Conservation (phyloP, 2,797 vertebrate genomes). For the Acanthornis magna region DNA sequence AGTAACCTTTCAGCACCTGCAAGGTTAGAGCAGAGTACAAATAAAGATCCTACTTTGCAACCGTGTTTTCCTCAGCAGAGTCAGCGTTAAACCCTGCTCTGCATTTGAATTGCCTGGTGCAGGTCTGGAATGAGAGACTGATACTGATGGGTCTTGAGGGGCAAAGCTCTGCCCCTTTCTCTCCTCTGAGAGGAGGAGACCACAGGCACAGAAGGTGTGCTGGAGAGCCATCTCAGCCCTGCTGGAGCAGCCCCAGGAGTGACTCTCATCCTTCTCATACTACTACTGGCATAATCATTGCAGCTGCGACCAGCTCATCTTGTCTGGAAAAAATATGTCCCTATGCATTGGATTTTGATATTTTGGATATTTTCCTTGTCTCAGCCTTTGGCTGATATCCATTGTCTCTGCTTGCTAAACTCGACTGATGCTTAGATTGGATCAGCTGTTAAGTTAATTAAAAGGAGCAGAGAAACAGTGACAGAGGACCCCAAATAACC, state of each 20-base stretch:
- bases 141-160: neutral
- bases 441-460: neutral
- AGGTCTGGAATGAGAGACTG: neutral
- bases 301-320: neutral
- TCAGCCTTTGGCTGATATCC: neutral
- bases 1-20: neutral
- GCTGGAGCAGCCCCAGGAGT: neutral
- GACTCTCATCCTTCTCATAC: neutral
- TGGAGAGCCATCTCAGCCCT: neutral
- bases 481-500: neutral
- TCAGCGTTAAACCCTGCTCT: neutral
- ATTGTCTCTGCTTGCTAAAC: neutral
- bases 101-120: neutral
- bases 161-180: neutral
- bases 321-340: neutral
- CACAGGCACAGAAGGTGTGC: neutral
- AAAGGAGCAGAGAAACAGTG: neutral
- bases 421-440: neutral
- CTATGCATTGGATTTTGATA: neutral
- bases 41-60: neutral
- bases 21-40: neutral
- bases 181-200: neutral
- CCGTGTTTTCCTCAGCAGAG: neutral
- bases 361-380: neutral
- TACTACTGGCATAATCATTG: neutral